These are phyloP conservation scores for Phycodurus eques DNA, from an alignment of 2,113 vertebrate genomes.

Conservation along the genomic window DNA sequence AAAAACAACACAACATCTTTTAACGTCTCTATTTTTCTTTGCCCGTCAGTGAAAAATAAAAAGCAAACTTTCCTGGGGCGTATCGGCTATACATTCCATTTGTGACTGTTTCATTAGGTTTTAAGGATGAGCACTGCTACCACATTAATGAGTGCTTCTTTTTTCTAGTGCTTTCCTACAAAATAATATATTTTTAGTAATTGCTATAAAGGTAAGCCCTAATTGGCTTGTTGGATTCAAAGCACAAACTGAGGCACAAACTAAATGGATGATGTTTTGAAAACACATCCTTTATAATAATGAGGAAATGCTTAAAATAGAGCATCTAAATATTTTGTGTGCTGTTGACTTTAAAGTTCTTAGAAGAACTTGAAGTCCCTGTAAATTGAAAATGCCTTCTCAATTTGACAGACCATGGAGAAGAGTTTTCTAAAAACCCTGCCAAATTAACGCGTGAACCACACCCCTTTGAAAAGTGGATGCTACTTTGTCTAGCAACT, in stretches of 20 bases:
- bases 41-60: conserved; percentile 49
- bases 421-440: neutral
- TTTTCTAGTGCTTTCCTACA: neutral
- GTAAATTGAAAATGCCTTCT: neutral
- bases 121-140: conserved; percentile 52
- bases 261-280: conserved; percentile 40
- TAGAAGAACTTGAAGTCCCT: too few species aligned
- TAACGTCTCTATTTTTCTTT: conserved; percentile 47
- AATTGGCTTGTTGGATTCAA: conserved; percentile 47
- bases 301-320: neutral
- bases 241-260: conserved; percentile 48
- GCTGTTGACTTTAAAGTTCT: too few species aligned
- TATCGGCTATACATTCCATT: conserved; percentile 51
- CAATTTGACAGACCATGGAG: neutral
- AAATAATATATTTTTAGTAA: conserved; percentile 16
- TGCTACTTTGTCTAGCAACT: neutral
- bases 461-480: too few species aligned
- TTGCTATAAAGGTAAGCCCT: conserved; percentile 37
- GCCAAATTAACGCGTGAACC: too few species aligned
- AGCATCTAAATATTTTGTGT: too few species aligned
- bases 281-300: neutral
- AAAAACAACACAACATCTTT: conserved; percentile 11
- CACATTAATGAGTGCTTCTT: conserved; percentile 52
- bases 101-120: conserved; percentile 63
- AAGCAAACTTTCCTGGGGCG: conserved; percentile 25